A percentile compares a stretch with the other conserved stretches of the same genome.
Evolutionary conservation across 2,113 vertebrate genomes (phyloP).

Genomic region (Microtus pennsylvanicus): DNA sequence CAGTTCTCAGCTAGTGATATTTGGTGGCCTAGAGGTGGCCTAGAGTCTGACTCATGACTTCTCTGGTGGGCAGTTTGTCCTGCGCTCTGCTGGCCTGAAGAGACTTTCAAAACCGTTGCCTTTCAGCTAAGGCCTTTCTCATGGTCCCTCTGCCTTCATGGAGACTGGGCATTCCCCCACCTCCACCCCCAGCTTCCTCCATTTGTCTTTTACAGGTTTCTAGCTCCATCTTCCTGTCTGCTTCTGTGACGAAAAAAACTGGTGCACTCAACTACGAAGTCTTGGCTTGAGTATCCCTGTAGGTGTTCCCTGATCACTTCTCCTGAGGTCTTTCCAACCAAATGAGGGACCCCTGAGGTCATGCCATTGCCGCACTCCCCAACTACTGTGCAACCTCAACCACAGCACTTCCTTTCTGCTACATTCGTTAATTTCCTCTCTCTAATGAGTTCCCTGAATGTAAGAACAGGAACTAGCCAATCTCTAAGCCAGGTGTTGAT

Average conservation of each 20-base stretch:
- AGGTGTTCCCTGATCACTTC: not conserved
- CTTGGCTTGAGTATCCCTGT: not conserved
- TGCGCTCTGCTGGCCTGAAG: not conserved
- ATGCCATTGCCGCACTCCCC: not conserved
- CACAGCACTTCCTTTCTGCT: slow-evolving; percentile 5
- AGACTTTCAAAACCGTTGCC: not conserved
- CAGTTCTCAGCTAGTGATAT: not conserved
- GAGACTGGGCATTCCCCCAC: not conserved
- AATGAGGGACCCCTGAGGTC: not conserved
- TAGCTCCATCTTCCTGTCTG: not conserved
- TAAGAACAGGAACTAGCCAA: slow-evolving; percentile 2
- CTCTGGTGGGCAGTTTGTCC: not conserved
- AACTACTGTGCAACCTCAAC: not conserved
- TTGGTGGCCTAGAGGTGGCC: not conserved
- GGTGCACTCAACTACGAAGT: not conserved
- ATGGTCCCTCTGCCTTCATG: not conserved
- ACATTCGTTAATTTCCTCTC: not conserved
- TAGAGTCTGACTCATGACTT: not conserved
- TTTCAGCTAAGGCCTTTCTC: not conserved
- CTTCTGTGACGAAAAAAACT: not conserved
- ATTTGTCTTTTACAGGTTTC: not conserved
- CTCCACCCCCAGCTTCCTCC: not conserved
- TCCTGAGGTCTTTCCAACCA: not conserved
- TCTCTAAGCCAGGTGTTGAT: not conserved
- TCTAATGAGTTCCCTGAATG: not conserved